Evolutionary conservation across 2,113 vertebrate genomes (phyloP), one percentile per base, ranked within the genome.

Genomic region (Columba livia): DNA sequence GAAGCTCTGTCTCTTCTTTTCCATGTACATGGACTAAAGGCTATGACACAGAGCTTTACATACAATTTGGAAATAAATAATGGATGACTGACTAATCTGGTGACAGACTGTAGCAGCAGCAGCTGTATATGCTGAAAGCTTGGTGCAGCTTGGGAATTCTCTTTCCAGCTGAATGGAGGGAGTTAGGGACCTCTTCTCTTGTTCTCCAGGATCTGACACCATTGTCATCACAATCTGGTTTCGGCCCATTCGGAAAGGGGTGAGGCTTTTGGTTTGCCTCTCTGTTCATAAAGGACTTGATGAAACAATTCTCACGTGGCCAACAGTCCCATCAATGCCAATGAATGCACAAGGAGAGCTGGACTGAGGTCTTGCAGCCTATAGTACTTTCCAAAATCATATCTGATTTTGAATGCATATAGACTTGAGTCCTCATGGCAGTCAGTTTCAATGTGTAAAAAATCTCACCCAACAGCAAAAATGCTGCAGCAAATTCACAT

Each of bases 21-120:
- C 36, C 31, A 67, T 82, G 36, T n/a, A 20, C 51, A n/a, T 71
- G 57, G 90, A 62, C 31, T 9, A 89, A 86, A 56, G 65, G 38
- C 60, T 66, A 21, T 17, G 72, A 67, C 70, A 50, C 61, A 95
- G 72, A 83, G 57, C 84, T 78, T 92, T 92, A 86, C 71, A 73
- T 92, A 86, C 11, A 4, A 79, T 93, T 96, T 74, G 57, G 74
- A 95, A 96, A 96, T 89, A 96, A 97, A 97, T 96, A 96, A 95
- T 88, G 71, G 74, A 96, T 97, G 92, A 90, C 53, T 95, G 89
- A 79, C 89, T 89, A 91, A 86, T 67, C 89, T 88, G 79, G 62
- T 91, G 78, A 94, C 82, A 93, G 96, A 95, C 72, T 86, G 81
- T 69, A 89, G 82, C 78, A 87, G 88, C 79, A 92, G 94, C 83